Percentiles rank a stretch among this genome's conserved stretches.
These are phyloP conservation scores for Dasyurus viverrinus DNA, from an alignment of 2,113 vertebrate species.

Conservation along the genomic window DNA sequence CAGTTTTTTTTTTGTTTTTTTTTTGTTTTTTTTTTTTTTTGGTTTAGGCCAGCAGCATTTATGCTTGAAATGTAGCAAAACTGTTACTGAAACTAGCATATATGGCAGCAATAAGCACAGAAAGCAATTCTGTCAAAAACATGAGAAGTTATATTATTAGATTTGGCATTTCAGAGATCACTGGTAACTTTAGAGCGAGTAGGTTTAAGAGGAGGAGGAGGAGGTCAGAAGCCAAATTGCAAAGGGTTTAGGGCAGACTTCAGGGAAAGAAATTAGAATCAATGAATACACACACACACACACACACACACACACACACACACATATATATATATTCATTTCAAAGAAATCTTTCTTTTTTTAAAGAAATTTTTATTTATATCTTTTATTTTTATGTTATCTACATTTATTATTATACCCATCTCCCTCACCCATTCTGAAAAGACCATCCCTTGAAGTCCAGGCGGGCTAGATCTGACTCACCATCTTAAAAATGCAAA, in stretches of 20 bases:
- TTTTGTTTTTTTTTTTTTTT: neutral
- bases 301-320: no score
- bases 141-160: neutral
- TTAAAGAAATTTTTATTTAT: conserved; percentile 1
- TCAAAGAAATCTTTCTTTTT: conserved; percentile 6
- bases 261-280: neutral
- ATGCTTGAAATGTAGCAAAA: neutral
- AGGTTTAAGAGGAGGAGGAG: neutral
- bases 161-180: neutral
- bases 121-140: neutral
- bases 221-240: neutral
- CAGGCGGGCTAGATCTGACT: neutral
- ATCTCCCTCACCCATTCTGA: neutral
- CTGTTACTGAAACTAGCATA: neutral
- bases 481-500: neutral
- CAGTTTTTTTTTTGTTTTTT: neutral
- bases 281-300: neutral
- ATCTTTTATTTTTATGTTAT: neutral
- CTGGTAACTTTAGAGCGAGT: neutral
- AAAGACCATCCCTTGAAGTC: neutral
- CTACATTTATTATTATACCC: neutral
- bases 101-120: neutral
- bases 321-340: neutral
- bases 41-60: neutral
- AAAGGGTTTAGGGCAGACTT: neutral